Conservation (phyloP, 2,888 invertebrate genomes). For the Cosmopolites sordidus region DNA sequence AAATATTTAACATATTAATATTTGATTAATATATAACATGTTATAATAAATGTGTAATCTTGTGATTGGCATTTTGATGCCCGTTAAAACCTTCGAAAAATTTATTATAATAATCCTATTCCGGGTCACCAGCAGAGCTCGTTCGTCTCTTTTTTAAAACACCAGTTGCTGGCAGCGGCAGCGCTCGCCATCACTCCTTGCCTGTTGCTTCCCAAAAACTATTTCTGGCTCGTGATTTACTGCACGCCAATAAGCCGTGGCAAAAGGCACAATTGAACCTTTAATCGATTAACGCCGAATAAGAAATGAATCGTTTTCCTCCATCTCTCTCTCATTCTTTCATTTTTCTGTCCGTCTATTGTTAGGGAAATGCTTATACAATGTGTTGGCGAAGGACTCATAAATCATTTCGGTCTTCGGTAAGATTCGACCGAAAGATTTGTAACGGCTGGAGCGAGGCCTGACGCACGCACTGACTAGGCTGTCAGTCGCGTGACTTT, state of each 20-base stretch:
- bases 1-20: too few relatives aligned
- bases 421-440: slow-evolving; percentile 13
- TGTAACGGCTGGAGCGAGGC: slow-evolving; percentile 13
- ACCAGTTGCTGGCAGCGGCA: slow-evolving; percentile 19
- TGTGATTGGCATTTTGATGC: too few relatives aligned
- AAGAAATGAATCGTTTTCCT: slow-evolving; percentile 34
- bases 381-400: slow-evolving; percentile 20
- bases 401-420: slow-evolving; percentile 21
- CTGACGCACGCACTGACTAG: slow-evolving; percentile 11
- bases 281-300: slow-evolving; percentile 40
- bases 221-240: slow-evolving; percentile 41
- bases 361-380: slow-evolving; percentile 34
- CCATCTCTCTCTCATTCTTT: too few relatives aligned
- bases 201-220: slow-evolving; percentile 40
- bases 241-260: slow-evolving; percentile 37
- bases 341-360: slow-evolving; percentile 24
- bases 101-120: too few relatives aligned
- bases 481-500: slow-evolving; percentile 8
- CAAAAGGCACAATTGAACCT: slow-evolving; percentile 37
- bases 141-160: slow-evolving; percentile 14
- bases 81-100: too few relatives aligned
- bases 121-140: neutral
- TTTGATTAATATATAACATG: too few relatives aligned
- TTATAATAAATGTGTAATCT: too few relatives aligned
- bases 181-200: slow-evolving; percentile 14